Conservation (phyloP, 2,113 vertebrate species). For the Ginglymostoma cirratum region DNA sequence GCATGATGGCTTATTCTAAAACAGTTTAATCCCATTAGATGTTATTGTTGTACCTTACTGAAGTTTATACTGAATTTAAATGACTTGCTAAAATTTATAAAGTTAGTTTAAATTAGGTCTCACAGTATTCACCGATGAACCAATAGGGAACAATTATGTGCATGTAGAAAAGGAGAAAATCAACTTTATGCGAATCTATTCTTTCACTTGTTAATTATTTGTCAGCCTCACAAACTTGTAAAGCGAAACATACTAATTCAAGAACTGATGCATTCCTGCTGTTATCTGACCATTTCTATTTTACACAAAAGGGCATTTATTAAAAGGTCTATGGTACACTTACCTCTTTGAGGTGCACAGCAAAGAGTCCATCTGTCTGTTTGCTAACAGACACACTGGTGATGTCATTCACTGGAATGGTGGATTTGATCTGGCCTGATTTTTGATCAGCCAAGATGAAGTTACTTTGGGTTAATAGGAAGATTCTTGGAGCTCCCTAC, state of each 20-base stretch:
- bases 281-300: neutral
- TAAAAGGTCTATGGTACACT: neutral
- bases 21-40: neutral
- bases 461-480: conserved; percentile 88
- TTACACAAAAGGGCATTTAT: neutral
- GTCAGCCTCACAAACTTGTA: neutral
- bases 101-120: neutral
- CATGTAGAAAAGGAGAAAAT: neutral
- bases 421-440: conserved; percentile 86
- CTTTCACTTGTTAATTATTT: neutral
- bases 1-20: neutral
- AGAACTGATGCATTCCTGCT: neutral
- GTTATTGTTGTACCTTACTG: neutral
- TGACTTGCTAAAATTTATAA: neutral
- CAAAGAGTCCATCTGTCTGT: conserved; percentile 89
- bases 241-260: neutral
- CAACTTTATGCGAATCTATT: neutral
- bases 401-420: conserved; percentile 81
- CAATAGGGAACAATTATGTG: neutral
- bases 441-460: conserved; percentile 91
- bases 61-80: neutral
- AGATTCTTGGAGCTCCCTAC: conserved; percentile 76
- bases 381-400: conserved; percentile 89
- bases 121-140: neutral
- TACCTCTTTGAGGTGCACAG: conserved; percentile 89